Evolutionary conservation across 92 coral and sea anemone species (phyloP), one percentile per base, ranked within the genome.

Genomic region (Montipora capitata): DNA sequence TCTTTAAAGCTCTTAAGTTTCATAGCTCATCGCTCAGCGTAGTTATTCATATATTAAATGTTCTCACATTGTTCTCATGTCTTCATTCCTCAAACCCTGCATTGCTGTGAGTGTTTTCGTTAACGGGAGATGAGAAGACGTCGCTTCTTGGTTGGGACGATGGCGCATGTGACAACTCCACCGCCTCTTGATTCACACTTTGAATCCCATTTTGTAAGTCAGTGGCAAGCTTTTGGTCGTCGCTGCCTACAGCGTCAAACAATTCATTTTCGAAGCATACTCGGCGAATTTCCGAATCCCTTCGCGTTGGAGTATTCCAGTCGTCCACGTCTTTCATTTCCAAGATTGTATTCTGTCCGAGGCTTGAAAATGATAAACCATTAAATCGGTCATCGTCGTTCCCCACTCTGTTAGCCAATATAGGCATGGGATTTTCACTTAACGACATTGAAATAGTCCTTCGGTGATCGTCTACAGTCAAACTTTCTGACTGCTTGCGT

Each of bases 221-320:
- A 14, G 40, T 27, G 2, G 20, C 41, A 8, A 10, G 6, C 35
- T 59, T 48, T 72, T 16, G 62, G 35, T 59, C 20, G 20, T 58
- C 18, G 35, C 18, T 44, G 20, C 78, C 87, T 14, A 43, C 54
- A 1, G 76, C 78, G 45, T 74, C 42, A 5, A 51, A 51, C 42
- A 84, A 45, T 49, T 88, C 95, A 7, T 83, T 88, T 1, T 78
- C 87, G 72, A 92, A 92, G 51, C 92, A 87, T 6, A 92, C 92
- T 39, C 90, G 64, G n/a, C 95, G 91, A 78, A 74, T 91, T 35
- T 81, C 73, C 2, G 88, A 18, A 64, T 52, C 57, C 49, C 85
- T 38, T 76, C 49, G 78, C 11, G 73, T 74, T 62, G 72, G 65
- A 6, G 35, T 58, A 64, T 40, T 11, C 43, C 72, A 41, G 18